These are phyloP conservation scores for Galerucella pusilla DNA, from an alignment of 2,888 invertebrate genomes.

Conservation along the genomic window DNA sequence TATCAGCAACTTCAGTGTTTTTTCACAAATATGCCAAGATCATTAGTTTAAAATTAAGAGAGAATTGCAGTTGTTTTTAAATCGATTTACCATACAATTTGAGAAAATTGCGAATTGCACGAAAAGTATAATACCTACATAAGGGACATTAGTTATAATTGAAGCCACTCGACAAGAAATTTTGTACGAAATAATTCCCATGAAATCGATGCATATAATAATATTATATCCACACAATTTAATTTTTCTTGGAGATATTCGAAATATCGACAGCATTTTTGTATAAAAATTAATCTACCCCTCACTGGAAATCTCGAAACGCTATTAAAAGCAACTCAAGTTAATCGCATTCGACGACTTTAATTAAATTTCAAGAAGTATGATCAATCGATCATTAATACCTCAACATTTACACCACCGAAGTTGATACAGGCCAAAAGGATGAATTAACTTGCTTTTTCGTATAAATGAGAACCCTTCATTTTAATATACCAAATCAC, in stretches of 20 bases:
- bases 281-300: not conserved
- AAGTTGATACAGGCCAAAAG: constrained; percentile 10
- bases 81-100: too few species aligned
- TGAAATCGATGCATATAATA: too few species aligned
- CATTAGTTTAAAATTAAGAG: too few species aligned
- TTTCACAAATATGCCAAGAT: too few species aligned
- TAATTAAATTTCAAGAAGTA: constrained; percentile 32
- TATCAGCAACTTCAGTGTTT: too few species aligned
- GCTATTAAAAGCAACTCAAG: constrained; percentile 16
- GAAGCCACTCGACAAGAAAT: too few species aligned
- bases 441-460: constrained; percentile 27
- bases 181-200: too few species aligned
- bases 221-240: too few species aligned
- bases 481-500: not conserved
- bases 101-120: too few species aligned
- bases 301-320: constrained; percentile 5
- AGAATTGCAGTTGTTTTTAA: too few species aligned
- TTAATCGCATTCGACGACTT: constrained; percentile 12
- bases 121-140: too few species aligned
- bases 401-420: constrained; percentile 18
- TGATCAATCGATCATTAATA: constrained; percentile 21
- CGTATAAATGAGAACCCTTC: not conserved
- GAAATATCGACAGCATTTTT: not conserved
- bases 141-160: too few species aligned
- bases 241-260: not conserved